A percentile compares a stretch with the other conserved stretches of the same genome.
Conservation (phyloP, 2,113 vertebrate species). For the Osmerus eperlanus region DNA sequence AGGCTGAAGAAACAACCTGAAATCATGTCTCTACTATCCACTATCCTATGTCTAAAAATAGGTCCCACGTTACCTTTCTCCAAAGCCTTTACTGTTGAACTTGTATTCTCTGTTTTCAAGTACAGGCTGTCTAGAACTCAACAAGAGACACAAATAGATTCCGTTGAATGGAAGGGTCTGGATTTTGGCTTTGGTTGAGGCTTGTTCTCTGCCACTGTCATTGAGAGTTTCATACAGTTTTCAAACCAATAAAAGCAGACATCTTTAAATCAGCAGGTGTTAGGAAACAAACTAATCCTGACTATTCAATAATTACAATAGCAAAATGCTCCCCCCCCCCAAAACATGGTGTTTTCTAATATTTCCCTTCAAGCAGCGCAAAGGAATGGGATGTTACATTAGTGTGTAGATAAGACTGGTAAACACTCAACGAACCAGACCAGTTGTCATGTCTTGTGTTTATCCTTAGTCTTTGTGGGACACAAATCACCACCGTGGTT, state of each 20-base stretch:
- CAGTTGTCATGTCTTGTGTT: neutral
- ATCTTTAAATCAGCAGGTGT: too few relatives aligned
- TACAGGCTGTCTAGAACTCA: slow-evolving; percentile 20
- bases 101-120: slow-evolving; percentile 36
- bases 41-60: slow-evolving; percentile 61
- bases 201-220: too few relatives aligned
- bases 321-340: too few relatives aligned
- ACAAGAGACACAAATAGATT: slow-evolving; percentile 26
- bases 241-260: too few relatives aligned
- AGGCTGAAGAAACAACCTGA: slow-evolving; percentile 53
- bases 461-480: slow-evolving; percentile 4
- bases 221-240: too few relatives aligned
- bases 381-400: too few relatives aligned
- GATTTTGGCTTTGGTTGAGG: too few relatives aligned
- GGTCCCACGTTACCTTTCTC: slow-evolving; percentile 49
- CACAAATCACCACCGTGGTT: slow-evolving; percentile 3
- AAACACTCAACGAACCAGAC: neutral
- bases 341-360: too few relatives aligned
- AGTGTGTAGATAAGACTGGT: neutral
- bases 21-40: slow-evolving; percentile 58
- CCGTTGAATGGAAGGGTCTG: neutral
- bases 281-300: too few relatives aligned
- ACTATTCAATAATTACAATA: too few relatives aligned
- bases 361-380: too few relatives aligned
- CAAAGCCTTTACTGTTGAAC: slow-evolving; percentile 34